Evolutionary conservation across 2,888 invertebrate species (phyloP), one percentile per base, ranked within the genome.

Genomic region (Pristionchus entomophagus): DNA sequence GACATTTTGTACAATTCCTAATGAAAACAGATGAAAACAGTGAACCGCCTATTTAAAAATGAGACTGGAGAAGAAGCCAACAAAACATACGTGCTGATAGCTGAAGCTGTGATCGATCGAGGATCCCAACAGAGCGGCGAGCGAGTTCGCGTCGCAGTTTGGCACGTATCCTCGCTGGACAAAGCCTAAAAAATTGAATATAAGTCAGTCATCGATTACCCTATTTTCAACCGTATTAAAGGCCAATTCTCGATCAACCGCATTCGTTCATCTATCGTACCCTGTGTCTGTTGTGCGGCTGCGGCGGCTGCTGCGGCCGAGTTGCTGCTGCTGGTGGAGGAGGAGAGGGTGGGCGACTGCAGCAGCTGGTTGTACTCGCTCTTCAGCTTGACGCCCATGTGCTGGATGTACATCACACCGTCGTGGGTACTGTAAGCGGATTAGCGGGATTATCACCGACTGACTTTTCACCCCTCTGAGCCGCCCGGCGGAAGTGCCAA

Each of bases 271-370:
- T 19, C 51, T 51, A 80, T 51, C 51, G 78, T 80, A 80, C 78
- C 51, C 49, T 56, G 53, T 51, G 51, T 14, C 6, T 53, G 32
- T 4, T 35, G 59, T 26, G 49, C 12, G 32, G 32, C 4, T 22
- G 56, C 26, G 6, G 26, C 56, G 17, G 51, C 51, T 59, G 59
- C 59, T 29, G 59, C 59, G 32, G 59, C 59, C 2, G 26, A 12
- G 22, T 14, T 35, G 35, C 19, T 35, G 35, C 19, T 35, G 14
- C 65, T 35, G 17, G 65, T 81, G 49, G 56, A 86, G 26, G 86
- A 86, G 0, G 92, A 92, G 26, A 92, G 85, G 4, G 92, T 91
- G 53, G 92, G 92, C 38, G 90, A 90, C 77, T 92, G 92, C 65
- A 90, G 87, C 19, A 90, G 89, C 29, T 90, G 89, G 56, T 92